Evolutionary conservation across 2,113 vertebrate genomes (phyloP), one percentile per base, ranked within the genome.

Genomic region (Tupaia chinensis): DNA sequence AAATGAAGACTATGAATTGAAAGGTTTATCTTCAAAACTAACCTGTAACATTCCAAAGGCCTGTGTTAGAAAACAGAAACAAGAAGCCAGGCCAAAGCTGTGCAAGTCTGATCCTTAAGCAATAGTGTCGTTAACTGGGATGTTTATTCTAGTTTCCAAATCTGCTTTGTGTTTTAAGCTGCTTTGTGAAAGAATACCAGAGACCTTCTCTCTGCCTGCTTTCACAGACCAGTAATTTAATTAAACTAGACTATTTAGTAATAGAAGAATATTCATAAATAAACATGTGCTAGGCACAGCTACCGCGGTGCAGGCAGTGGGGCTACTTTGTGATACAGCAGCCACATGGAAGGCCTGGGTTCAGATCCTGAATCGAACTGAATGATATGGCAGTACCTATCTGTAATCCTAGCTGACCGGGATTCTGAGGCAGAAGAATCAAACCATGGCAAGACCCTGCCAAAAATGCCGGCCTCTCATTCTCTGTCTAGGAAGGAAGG

Each of bases 1-100:
- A 83, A 89, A 77, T 34, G 61, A 74, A 93, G 74, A 70, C 74
- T 93, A 29, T 91, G 78, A 58, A 66, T 73, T 79, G 74, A 87
- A 94, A 94, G 58, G 81, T 89, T 97, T 96, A 95, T 97, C 83
- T 95, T 66, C 91, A 70, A 76, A 79, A 79, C 74, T 73, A 80
- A 91, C 93, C 89, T 97, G 83, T 82, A 93, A 72, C 74, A 89
- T 91, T 93, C 93, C 56, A 53, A 94, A 95, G 88, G 27, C 77
- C 70, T 76, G 0, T 72, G 83, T 44, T 87, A 74, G 93, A 91
- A 96, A 96, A 87, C 76, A 94, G 78, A 96, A 66, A 66, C 22
- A 20, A 29, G 79, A 16, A 94, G 78, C 32, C 81, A 53, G 85
- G 16, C 44, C 27, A 10, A 66, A 61, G 73, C 65, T 91, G 56